Base-by-base conservation (phyloP, 2,888 invertebrate genomes). In the Galerucella calmariensis region DNA sequence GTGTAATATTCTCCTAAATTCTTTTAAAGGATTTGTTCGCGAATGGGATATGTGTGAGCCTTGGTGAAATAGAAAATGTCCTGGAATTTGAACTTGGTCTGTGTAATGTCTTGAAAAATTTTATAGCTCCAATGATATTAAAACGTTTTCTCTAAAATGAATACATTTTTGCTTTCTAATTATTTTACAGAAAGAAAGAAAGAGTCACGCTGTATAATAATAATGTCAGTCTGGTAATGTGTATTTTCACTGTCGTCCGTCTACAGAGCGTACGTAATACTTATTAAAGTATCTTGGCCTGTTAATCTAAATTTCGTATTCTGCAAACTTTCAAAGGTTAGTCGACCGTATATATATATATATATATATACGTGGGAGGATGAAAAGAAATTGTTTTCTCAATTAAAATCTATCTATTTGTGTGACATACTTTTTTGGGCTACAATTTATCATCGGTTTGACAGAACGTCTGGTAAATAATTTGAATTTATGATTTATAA, bases 221-320 rank as follows among this genome's bases (percentile, higher is more conserved):
- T 56, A 20, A 51, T 20, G 56, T 56, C 16, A 10, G 56, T 56
- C 56, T 56, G 16, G 11, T 16, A 56, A 56, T 11, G 20, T 16
- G 74, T 75, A 77, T 80, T 79, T 79, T 79, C 80, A 79, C 80
- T 80, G 78, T 80, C 79, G 78, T 80, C 79, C 77, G 79, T 79
- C 77, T 73, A 72, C 73, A 72, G 62, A 73, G 16, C 73, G 78
- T 75, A 74, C 78, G 35, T 41, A 41, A 41, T 70, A 78, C 74
- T 78, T 78, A 72, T 71, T 74, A 9, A 74, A 70, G 70, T 74
- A 74, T 75, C 65, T 72, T 67, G 78, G 69, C 74, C 78, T 75
- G 75, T 75, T 76, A 77, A 78, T 78, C 78, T 74, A 72, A 76
- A 78, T 78, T 56, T 78, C 74, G 69, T 73, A 73, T 70, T 73